Base-by-base conservation (phyloP, 2,113 vertebrate genomes). In the Lipophrys pholis region DNA sequence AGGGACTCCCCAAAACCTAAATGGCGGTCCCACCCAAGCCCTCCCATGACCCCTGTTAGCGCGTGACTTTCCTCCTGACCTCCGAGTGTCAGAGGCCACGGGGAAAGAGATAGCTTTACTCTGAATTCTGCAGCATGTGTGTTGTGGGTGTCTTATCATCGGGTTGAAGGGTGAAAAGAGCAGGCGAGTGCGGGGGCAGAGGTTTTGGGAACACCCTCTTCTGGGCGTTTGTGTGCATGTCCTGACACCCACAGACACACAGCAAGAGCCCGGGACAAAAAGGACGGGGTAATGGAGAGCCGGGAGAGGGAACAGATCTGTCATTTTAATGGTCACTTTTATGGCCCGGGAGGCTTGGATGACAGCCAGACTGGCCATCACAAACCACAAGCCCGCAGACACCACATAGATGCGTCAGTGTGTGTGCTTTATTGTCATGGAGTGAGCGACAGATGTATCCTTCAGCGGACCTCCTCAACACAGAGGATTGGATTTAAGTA, bases 311-410 rank as follows among this genome's bases (percentile, higher is more conserved):
- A 46, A 64, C 21, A 30, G 57, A 87, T 90, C 78, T 53, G 62
- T 93, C 86, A 92, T 85, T 84, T 89, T 92, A 92, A 93, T 88
- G 81, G 87, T 67, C 83, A 78, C 72, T 90, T 91, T 91, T 89
- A 92, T 2, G 46, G 80, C 51, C 52, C n/a, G 74, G 52, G 76
- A 83, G 85, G 84, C 54, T 12, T 61, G 72, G 69, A 89, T 70
- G 75, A 74, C 43, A 66, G 73, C 64, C 78, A 83, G 75, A 81
- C 68, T 36, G 75, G 17, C 53, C 74, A 8, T 75, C 39, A 61
- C 67, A 38, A 59, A 66, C 65, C 66, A 9, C 43, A 67, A 35
- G 39, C 42, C 58, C n/a, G 65, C 61, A 71, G 78, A 80, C 76
- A 73, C 3, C 50, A 75, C 77, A 83, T 84, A 85, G 75, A 86